Conservation (phyloP, 2,797 vertebrate genomes). For the Microcaecilia unicolor region DNA sequence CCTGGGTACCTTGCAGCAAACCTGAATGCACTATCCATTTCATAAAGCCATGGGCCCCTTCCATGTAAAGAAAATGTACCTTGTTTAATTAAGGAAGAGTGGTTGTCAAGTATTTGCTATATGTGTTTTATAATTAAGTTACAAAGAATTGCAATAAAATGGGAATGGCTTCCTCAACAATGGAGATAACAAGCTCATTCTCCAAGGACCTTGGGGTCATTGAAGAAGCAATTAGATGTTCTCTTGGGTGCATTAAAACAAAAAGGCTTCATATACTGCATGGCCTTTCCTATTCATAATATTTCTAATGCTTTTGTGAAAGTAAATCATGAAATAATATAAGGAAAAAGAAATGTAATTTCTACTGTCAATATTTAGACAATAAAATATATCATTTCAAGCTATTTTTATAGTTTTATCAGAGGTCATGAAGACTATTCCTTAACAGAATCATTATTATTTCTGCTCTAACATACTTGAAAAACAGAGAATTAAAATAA, state of each 20-base stretch:
- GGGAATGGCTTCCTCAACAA: slow-evolving; percentile 46
- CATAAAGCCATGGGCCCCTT: slow-evolving; percentile 47
- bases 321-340: slow-evolving; percentile 19
- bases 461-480: neutral
- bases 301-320: slow-evolving; percentile 19
- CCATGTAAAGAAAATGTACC: slow-evolving; percentile 44
- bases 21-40: slow-evolving; percentile 54
- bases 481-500: no score
- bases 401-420: slow-evolving; percentile 1
- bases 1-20: slow-evolving; percentile 56
- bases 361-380: neutral
- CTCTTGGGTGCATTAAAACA: slow-evolving; percentile 40
- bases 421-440: neutral
- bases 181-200: slow-evolving; percentile 64
- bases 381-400: slow-evolving; percentile 8
- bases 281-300: slow-evolving; percentile 22
- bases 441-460: neutral
- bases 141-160: slow-evolving; percentile 56
- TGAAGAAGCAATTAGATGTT: slow-evolving; percentile 60
- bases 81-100: slow-evolving; percentile 56
- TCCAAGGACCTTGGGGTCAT: slow-evolving; percentile 55
- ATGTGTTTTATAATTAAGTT: slow-evolving; percentile 65
- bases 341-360: slow-evolving; percentile 4
- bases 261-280: slow-evolving; percentile 26
- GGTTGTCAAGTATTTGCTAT: slow-evolving; percentile 61